Evolutionary conservation across 2,113 vertebrate species (phyloP), one percentile per base, ranked within the genome.

Genomic region (Brienomyrus brachyistius): DNA sequence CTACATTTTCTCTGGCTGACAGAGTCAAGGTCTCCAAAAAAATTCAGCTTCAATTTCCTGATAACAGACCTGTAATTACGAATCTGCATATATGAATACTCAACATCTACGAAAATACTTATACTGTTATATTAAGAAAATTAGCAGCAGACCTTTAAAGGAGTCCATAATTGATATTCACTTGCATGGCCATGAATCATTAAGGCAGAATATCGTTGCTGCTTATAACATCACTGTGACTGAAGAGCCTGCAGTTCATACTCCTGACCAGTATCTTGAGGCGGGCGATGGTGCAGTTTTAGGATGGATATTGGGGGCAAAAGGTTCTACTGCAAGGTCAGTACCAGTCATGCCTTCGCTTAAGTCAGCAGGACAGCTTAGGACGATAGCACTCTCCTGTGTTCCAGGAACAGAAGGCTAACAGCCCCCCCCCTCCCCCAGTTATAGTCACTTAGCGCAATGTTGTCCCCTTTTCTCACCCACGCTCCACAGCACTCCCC

Each of bases 401-500:
- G 59, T 23, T 86, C n/a, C 31, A 54, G 1, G 9, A 23, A 82
- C 48, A 90, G 62, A 87, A 35, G 48, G n/a, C 35, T 80, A 43
- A 40, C 15, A 40, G 35, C 70, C 66, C 15, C 51, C 51, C 51
- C 52, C 51, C 51, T 0, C 66, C 70, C 27, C 31, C 70, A 17
- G 5, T 59, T 45, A 91, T 70, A 90, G 90, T 35, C 90, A 92
- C 89, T 89, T 11, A 40, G 87, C 50, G 88, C 19, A 23, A 88
- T 80, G 90, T 90, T 85, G 47, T 88, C 56, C 87, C 90, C 77
- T 62, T 51, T 35, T 87, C 91, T 82, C 89, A 88, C 48, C 88
- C 91, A 90, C 15, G 4, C 35, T 90, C 88, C 45, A 52, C 45
- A 0, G 92, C 90, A 91, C 91, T 92, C 88, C 59, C 8, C 56